Evolutionary conservation across 2,113 vertebrate species (phyloP), one percentile per base, ranked within the genome.

Genomic region (Sorex araneus): DNA sequence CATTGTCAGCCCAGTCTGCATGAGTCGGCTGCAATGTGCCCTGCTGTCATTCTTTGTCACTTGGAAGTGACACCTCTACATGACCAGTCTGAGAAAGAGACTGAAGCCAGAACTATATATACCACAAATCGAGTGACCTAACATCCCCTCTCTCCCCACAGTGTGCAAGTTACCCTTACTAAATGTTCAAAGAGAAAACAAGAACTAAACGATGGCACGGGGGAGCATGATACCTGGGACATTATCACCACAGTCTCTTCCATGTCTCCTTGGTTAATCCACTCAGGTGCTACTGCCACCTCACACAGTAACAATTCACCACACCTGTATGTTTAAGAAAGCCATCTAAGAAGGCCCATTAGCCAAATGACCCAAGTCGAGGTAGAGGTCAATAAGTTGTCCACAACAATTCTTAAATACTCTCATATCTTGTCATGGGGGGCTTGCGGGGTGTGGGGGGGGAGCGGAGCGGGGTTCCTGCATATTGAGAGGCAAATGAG

Each of bases 391-490:
- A 93, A 90, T 74, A 95, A 92, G 19, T 50, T 11, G 9, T 89
- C 78, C 87, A 70, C 90, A 89, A 89, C 70, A 89, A 57, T 82
- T 97, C 57, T 95, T 79, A 92, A 92, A 84, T 93, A 86, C 86
- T 94, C 87, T 95, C 9, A 84, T 67, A 70, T 93, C 92, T 87
- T 96, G 57, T 23, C 19, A 60, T 60, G 21, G 18, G 21, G 57
- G 57, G 57, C 18, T 96, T 66, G 9, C 95, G 96, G 96, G 32
- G 40, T 40, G 40, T 3, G 40, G 40, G 7, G 40, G n/a, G n/a
- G n/a, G n/a, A n/a, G n/a, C n/a, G n/a, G n/a, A n/a, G 96, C 93
- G 91, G 94, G 87, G 71, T 95, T 95, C 92, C 94, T 76, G 0
- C 77, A 87, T 0, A 0, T 30, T 60, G 93, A 87, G 47, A 45